Base-by-base conservation (phyloP, 1,140 invertebrate species). In the Dufourea novaeangliae region DNA sequence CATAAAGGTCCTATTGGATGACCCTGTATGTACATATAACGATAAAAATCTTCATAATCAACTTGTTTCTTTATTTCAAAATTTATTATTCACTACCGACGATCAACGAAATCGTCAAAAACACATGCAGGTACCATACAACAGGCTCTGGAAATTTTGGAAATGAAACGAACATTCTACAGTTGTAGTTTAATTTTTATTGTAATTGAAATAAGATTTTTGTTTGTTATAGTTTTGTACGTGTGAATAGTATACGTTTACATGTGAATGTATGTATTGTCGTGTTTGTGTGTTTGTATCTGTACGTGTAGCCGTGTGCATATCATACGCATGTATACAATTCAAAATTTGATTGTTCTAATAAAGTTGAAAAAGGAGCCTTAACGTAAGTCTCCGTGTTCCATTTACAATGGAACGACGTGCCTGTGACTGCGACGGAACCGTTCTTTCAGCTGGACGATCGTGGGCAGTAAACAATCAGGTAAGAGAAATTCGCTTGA, bases 141-240 rank as follows among this genome's bases (percentile, higher is more conserved):
- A 39, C 29, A 17, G 52, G 34, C 22, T 27, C 17, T 7, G 10
- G 17, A 41, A 2, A 44, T n/a, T n/a, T n/a, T n/a, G n/a, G 34
- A 37, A 37, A 8, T 3, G 8, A 46, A 44, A 66, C 41, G 17
- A n/a, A 4, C 1, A 27, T 6, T 56, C 2, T 52, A 54, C 20
- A 39, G 34, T 67, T 56, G 25, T 74, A 68, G 25, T 73, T 66
- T 78, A 67, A 39, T 74, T 68, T 70, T 84, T 82, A 84, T 80
- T 84, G 78, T 82, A 78, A 52, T 86, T 84, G 77, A 86, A 86
- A 84, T 86, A 84, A 68, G 74, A 73, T 46, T 83, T 62, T 80
- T 37, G n/a, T n/a, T n/a, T n/a, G n/a, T n/a, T 75, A 82, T 82
- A 73, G 25, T 66, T 74, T 56, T 74, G 66, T 75, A 63, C 22